phyloP scores from a whole-genome alignment of 2,888 invertebrate species.

The Ectemnius lituratus region DNA sequence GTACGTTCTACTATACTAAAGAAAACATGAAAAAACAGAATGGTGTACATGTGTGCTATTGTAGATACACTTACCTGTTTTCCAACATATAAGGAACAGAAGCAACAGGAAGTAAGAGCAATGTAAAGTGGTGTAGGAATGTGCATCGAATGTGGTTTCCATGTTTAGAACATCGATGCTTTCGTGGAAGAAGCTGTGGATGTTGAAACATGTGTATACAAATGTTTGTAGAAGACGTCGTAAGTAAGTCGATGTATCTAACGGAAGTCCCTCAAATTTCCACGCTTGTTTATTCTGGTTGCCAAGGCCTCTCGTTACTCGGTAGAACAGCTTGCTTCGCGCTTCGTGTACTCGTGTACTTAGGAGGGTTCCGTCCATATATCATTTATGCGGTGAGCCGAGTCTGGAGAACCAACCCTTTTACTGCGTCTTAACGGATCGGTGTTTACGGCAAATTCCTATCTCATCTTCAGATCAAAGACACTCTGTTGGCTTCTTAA shows the following conservation, averaged over 20 bases:
- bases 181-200: too few species aligned
- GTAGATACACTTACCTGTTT: too few species aligned
- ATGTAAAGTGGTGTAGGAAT: too few species aligned
- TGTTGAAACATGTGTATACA: too few species aligned
- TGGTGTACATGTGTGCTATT: too few species aligned
- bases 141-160: too few species aligned
- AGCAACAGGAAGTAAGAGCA: too few species aligned
- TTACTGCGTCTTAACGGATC: slow-evolving; percentile 13
- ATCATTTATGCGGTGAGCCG: slow-evolving; percentile 60
- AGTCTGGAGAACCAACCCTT: slow-evolving; percentile 46
- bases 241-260: neutral
- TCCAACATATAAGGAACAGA: too few species aligned
- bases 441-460: neutral
- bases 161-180: too few species aligned
- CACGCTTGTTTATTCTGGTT: slow-evolving; percentile 52
- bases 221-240: slow-evolving; percentile 29
- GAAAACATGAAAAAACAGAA: too few species aligned
- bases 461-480: neutral
- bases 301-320: slow-evolving; percentile 51
- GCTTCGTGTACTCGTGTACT: slow-evolving; percentile 50
- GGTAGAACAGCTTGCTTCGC: slow-evolving; percentile 34
- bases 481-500: neutral
- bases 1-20: too few species aligned
- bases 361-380: slow-evolving; percentile 59
- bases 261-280: slow-evolving; percentile 49